A percentile compares a stretch with the other conserved stretches of the same genome.
Conservation (phyloP, 2,113 vertebrate species). For the Lates calcarifer region DNA sequence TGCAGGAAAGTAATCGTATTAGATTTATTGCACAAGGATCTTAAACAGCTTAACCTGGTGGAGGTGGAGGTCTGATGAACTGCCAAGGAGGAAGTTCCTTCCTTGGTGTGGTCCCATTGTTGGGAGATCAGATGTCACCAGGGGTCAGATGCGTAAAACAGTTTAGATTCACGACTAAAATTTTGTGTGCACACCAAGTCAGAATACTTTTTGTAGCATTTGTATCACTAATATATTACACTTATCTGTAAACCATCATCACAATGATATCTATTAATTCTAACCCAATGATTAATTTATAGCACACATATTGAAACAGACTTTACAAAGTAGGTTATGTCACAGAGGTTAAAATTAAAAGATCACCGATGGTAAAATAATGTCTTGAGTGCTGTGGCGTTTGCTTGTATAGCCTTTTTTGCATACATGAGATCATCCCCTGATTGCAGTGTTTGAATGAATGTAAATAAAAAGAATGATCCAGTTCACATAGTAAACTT, state of each 20-base stretch:
- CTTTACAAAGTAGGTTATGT: neutral
- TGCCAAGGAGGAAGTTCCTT: too few relatives aligned
- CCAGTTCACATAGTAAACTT: too few relatives aligned
- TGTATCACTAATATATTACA: neutral
- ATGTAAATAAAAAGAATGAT: too few relatives aligned
- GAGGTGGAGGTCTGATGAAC: neutral
- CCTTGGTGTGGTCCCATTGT: neutral
- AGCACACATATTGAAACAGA: neutral
- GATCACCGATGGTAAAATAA: neutral
- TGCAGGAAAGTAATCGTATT: too few relatives aligned
- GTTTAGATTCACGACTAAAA: too few relatives aligned
- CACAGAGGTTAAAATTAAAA: neutral
- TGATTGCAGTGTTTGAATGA: too few relatives aligned
- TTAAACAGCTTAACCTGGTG: neutral
- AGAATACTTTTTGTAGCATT: neutral
- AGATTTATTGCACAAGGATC: too few relatives aligned
- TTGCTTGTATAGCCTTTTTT: too few relatives aligned
- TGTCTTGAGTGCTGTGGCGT: accelerated
- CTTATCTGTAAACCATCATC: neutral
- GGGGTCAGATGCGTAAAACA: neutral
- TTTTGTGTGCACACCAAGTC: neutral
- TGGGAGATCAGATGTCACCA: conserved; percentile 9
- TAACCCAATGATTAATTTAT: neutral
- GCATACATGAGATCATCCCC: too few relatives aligned
- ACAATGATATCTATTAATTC: neutral